Evolutionary conservation across 2,888 invertebrate species (phyloP).

Genomic region (Philopedon plagiatum): DNA sequence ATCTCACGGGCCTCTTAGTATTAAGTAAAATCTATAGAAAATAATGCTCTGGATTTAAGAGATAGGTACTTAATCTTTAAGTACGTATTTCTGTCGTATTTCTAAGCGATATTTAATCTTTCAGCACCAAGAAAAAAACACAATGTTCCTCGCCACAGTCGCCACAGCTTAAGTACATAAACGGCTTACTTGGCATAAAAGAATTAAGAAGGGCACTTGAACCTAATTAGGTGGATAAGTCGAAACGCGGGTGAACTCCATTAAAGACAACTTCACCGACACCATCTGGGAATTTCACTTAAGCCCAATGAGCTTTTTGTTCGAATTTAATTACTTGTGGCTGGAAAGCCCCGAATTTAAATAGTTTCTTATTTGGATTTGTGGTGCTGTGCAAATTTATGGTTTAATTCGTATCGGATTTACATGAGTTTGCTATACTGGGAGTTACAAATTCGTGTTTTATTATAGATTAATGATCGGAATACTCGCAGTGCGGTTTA

Average conservation of each 20-base stretch:
- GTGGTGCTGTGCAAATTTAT: constrained; percentile 10
- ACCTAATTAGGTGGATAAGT: constrained; percentile 35
- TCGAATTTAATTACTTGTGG: constrained; percentile 41
- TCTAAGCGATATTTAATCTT: background rate
- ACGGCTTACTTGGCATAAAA: constrained; percentile 5
- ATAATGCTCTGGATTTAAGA: background rate
- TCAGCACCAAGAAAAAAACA: background rate
- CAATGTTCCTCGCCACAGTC: background rate
- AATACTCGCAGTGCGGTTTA: too few species aligned
- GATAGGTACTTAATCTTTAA: background rate
- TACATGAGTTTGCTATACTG: background rate
- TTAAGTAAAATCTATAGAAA: background rate
- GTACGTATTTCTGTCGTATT: too few species aligned
- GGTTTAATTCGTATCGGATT: constrained; percentile 1
- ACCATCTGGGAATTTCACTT: constrained; percentile 33
- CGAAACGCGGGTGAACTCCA: constrained; percentile 30
- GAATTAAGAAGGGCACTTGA: constrained; percentile 18
- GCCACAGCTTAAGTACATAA: constrained; percentile 6
- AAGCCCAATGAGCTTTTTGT: constrained; percentile 33
- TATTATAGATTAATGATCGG: too few species aligned
- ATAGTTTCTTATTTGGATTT: constrained; percentile 32
- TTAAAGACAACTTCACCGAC: constrained; percentile 34
- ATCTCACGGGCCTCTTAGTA: too few species aligned
- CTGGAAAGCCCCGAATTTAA: constrained; percentile 22
- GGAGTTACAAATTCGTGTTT: background rate